phyloP scores from a whole-genome alignment of 2,888 invertebrate genomes.

The Taphrorychus bicolor region DNA sequence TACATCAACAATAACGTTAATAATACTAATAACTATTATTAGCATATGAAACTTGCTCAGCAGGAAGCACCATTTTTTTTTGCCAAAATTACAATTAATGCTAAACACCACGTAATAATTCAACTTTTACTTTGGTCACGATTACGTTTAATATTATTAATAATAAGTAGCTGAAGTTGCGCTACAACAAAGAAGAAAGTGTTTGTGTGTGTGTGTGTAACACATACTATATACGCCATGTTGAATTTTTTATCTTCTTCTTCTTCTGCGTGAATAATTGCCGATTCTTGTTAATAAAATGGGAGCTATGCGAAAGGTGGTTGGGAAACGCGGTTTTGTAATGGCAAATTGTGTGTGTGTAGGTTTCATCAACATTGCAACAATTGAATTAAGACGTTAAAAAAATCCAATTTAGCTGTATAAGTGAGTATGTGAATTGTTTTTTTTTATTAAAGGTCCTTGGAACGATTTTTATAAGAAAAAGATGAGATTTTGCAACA shows the following conservation, averaged over 20 bases:
- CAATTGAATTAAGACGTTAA: not conserved
- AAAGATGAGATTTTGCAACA: too few species aligned
- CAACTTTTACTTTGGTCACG: conserved; percentile 29
- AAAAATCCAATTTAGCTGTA: not conserved
- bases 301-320: not conserved
- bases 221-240: conserved; percentile 1
- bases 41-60: too few species aligned
- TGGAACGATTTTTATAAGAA: too few species aligned
- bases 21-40: too few species aligned
- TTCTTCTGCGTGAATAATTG: conserved; percentile 12
- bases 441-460: too few species aligned
- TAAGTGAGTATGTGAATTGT: not conserved
- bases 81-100: not conserved
- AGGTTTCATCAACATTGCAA: not conserved
- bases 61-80: not conserved
- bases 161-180: not conserved
- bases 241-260: conserved; percentile 5
- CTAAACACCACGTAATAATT: conserved; percentile 2
- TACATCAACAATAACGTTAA: too few species aligned
- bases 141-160: conserved; percentile 16
- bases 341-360: not conserved
- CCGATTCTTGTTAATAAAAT: conserved; percentile 9
- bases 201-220: conserved; percentile 1
- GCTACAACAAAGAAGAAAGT: conserved; percentile 30
- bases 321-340: not conserved